These are phyloP conservation scores for Pitangus sulphuratus DNA, from an alignment of 2,797 vertebrate species.

Conservation along the genomic window DNA sequence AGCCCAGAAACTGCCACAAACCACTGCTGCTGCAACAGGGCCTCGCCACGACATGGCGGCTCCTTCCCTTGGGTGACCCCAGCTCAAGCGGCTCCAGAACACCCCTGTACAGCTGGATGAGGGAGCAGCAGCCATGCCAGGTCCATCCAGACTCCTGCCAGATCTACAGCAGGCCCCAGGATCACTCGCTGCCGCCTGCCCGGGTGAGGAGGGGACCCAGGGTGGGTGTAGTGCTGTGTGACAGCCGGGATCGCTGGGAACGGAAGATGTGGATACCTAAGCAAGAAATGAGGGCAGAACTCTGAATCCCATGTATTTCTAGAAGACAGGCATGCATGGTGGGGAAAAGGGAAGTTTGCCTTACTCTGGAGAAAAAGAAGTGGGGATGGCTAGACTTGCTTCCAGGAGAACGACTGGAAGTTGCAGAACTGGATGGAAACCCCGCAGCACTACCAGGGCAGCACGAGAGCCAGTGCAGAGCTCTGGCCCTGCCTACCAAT, in stretches of 20 bases:
- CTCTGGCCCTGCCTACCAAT: background rate
- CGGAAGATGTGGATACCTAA: background rate
- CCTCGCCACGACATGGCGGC: accelerated
- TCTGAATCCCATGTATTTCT: background rate
- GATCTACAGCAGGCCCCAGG: background rate
- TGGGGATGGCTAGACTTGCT: background rate
- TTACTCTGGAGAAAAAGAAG: background rate
- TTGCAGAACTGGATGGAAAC: background rate
- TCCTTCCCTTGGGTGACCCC: background rate
- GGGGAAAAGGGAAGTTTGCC: background rate
- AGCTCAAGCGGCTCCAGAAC: background rate
- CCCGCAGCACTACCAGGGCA: background rate
- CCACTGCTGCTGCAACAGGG: background rate
- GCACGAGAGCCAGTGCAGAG: background rate
- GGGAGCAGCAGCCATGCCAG: background rate
- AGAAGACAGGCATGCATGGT: conserved; percentile 17
- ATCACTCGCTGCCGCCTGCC: accelerated
- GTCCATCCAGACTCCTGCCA: background rate
- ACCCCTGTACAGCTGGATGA: background rate
- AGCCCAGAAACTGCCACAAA: background rate
- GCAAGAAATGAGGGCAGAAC: background rate
- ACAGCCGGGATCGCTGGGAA: background rate
- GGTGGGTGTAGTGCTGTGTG: background rate
- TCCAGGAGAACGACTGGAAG: background rate
- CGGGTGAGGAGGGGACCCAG: accelerated